Conservation (phyloP, 1,140 invertebrate genomes). For the Cydia splendana region DNA sequence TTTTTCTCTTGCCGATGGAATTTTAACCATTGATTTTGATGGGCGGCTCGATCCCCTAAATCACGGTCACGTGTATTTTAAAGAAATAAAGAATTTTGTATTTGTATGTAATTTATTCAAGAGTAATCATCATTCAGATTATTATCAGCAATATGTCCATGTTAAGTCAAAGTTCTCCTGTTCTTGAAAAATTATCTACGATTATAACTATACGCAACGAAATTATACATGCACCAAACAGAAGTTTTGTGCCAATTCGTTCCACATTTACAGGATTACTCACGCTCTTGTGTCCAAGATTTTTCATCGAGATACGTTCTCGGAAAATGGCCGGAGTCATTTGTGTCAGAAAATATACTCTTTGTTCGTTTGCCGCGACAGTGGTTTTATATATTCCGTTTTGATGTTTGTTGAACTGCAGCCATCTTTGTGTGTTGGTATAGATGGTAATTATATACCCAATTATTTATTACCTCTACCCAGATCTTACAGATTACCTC, state of each 20-base stretch:
- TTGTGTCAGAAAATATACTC: constrained; percentile 11
- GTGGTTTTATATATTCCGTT: background rate
- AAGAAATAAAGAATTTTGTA: too few relatives aligned
- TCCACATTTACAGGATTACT: constrained; percentile 15
- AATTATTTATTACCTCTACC: background rate
- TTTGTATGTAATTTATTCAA: too few relatives aligned
- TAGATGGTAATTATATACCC: background rate
- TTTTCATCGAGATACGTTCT: constrained; percentile 13
- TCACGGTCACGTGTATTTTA: too few relatives aligned
- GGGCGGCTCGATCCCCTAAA: too few relatives aligned
- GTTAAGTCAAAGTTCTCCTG: too few relatives aligned
- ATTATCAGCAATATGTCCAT: background rate
- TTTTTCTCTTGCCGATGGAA: too few relatives aligned
- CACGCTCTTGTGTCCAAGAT: constrained; percentile 14
- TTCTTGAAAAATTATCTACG: too few relatives aligned
- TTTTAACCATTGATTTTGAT: too few relatives aligned
- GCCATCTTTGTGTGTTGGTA: background rate
- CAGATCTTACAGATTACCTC: too few relatives aligned
- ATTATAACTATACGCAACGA: too few relatives aligned
- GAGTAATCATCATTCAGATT: too few relatives aligned
- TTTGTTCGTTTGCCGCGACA: constrained; percentile 8
- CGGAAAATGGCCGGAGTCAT: constrained; percentile 11
- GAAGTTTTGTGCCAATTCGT: constrained; percentile 11
- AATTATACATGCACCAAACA: constrained; percentile 5
- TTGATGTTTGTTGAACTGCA: background rate